Percentiles rank a stretch among this genome's conserved stretches.
Evolutionary conservation across 30 jellyfish, hydroid and myxozoan genomes (phyloP).

Genomic region (Clytia hemisphaerica): DNA sequence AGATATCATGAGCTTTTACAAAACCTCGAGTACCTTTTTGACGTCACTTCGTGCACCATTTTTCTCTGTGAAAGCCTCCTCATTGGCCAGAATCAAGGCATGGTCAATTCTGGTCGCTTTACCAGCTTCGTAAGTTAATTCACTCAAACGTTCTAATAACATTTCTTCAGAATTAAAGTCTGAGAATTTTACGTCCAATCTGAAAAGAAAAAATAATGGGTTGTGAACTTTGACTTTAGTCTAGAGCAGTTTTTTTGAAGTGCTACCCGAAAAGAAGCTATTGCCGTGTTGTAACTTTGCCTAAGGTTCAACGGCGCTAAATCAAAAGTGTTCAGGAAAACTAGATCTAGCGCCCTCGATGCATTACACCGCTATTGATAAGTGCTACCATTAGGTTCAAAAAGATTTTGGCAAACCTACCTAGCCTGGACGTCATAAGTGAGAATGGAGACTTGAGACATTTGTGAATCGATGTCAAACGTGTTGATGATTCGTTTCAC

Average conservation of each 20-base stretch:
- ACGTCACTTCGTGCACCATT: constrained; percentile 74
- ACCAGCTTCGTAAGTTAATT: constrained; percentile 54
- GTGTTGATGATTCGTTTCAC: constrained; percentile 41
- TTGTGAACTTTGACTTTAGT: no score
- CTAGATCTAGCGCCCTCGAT: no score
- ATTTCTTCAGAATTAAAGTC: constrained; percentile 16
- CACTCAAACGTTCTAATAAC: constrained; percentile 43
- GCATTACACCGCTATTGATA: no score
- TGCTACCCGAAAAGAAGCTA: no score
- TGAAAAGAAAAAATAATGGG: no score
- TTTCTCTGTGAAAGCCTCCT: constrained; percentile 40
- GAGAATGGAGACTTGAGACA: constrained; percentile 60
- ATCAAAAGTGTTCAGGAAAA: no score
- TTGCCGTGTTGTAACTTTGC: no score
- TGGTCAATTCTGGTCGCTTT: constrained; percentile 61
- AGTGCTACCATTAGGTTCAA: no score
- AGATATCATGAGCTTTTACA: no score
- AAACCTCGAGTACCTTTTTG: constrained; percentile 56
- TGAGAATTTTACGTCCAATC: constrained; percentile 28
- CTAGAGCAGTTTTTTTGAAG: no score
- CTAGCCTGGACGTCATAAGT: constrained; percentile 41
- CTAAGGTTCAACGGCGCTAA: no score
- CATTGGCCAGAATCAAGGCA: constrained; percentile 62
- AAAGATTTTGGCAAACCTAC: no score
- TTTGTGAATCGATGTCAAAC: constrained; percentile 60